Percentiles rank a stretch among this genome's conserved stretches.
These are phyloP conservation scores for Ia io DNA, from an alignment of 2,113 vertebrate species.

Conservation along the genomic window DNA sequence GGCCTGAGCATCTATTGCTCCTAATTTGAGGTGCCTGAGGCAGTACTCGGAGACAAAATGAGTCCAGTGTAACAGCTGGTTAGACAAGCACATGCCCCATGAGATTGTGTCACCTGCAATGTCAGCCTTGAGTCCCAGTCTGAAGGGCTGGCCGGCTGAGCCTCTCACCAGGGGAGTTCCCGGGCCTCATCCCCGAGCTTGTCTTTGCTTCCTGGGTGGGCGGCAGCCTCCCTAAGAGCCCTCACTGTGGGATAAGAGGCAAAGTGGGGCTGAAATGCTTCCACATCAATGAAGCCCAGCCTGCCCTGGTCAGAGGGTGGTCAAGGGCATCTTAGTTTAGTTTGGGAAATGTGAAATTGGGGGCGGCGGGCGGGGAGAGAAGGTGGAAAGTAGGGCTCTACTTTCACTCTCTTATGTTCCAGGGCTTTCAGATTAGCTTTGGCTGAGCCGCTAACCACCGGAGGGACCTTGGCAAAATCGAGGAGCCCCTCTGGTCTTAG, in stretches of 20 bases:
- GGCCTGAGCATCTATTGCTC: neutral
- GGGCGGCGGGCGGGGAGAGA: too few species aligned
- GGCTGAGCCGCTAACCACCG: neutral
- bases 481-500: neutral
- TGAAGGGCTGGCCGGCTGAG: neutral
- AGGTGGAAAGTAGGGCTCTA: neutral
- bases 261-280: neutral
- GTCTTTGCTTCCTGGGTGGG: neutral
- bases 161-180: neutral
- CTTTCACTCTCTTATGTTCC: neutral
- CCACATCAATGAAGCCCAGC: neutral
- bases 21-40: neutral
- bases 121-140: neutral
- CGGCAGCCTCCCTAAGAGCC: neutral
- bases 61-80: conserved; percentile 6
- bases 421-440: neutral
- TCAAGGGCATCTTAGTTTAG: neutral
- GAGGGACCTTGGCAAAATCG: neutral
- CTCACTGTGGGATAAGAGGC: neutral
- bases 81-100: neutral
- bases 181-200: neutral
- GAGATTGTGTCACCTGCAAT: neutral
- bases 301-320: neutral
- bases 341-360: neutral
- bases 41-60: neutral